A percentile compares a stretch with the other conserved stretches of the same genome.
phyloP scores from a whole-genome alignment of 92 coral and sea anemone species.

The Ricordea florida region DNA sequence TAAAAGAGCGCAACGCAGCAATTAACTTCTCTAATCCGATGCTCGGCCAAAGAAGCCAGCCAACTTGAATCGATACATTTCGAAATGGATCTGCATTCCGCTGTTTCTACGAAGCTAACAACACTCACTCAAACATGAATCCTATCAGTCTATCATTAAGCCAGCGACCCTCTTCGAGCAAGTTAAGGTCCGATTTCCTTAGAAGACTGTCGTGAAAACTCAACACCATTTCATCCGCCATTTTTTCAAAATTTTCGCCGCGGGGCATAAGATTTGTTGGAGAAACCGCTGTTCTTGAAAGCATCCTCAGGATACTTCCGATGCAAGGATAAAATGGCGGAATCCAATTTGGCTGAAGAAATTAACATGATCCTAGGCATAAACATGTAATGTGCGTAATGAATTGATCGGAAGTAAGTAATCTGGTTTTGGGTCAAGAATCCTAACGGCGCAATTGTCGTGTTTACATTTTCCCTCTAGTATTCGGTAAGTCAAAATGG shows the following conservation, averaged over 20 bases:
- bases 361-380: conserved; percentile 17
- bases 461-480: background rate
- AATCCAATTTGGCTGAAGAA: conserved; percentile 33
- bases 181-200: conserved; percentile 76
- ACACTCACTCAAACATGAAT: conserved; percentile 92
- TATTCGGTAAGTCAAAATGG: conserved; percentile 47
- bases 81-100: background rate
- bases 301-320: conserved; percentile 34
- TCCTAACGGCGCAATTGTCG: background rate
- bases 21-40: too few relatives aligned
- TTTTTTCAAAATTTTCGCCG: conserved; percentile 66
- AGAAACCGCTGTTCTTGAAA: background rate
- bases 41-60: too few relatives aligned
- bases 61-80: too few relatives aligned
- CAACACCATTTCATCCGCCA: conserved; percentile 83
- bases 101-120: background rate
- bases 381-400: conserved; percentile 18
- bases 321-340: conserved; percentile 36
- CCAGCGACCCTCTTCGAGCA: conserved; percentile 91
- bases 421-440: conserved; percentile 19
- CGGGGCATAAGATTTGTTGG: conserved; percentile 48
- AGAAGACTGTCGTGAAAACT: conserved; percentile 93
- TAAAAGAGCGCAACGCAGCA: too few relatives aligned
- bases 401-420: conserved; percentile 25
- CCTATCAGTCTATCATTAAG: conserved; percentile 91